Percentiles rank a stretch among this genome's conserved stretches.
Conservation (phyloP, 2,797 vertebrate genomes). For the Sternotherus odoratus region DNA sequence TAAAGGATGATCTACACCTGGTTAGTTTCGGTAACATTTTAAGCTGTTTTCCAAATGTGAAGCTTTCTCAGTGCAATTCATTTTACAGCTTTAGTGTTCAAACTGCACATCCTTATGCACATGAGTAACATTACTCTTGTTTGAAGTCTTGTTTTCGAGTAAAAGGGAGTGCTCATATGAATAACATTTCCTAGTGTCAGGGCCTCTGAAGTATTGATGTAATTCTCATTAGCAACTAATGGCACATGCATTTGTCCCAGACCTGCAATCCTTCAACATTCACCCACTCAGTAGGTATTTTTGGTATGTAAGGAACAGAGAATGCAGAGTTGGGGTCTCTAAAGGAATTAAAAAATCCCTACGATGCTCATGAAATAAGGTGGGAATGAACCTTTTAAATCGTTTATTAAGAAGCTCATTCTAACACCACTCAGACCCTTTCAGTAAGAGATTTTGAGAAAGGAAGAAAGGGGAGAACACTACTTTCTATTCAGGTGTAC, state of each 20-base stretch:
- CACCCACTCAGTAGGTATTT: slow-evolving; percentile 17
- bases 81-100: slow-evolving; percentile 8
- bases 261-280: slow-evolving; percentile 40
- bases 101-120: background rate
- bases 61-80: background rate
- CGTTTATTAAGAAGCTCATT: background rate
- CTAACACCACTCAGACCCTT: background rate
- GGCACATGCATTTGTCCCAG: background rate
- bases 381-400: background rate
- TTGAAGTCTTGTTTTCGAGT: background rate
- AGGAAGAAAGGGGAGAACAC: background rate
- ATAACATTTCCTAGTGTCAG: background rate
- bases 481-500: background rate
- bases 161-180: slow-evolving; percentile 11
- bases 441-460: background rate
- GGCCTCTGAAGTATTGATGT: background rate
- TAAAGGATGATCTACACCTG: background rate
- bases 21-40: background rate
- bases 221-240: slow-evolving; percentile 16
- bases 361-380: background rate
- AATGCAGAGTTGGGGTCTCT: background rate
- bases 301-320: background rate
- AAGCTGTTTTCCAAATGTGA: background rate
- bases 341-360: background rate
- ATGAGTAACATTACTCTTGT: background rate